Evolutionary conservation across 2,113 vertebrate genomes (phyloP), one percentile per base, ranked within the genome.

Genomic region (Crotalus tigris): DNA sequence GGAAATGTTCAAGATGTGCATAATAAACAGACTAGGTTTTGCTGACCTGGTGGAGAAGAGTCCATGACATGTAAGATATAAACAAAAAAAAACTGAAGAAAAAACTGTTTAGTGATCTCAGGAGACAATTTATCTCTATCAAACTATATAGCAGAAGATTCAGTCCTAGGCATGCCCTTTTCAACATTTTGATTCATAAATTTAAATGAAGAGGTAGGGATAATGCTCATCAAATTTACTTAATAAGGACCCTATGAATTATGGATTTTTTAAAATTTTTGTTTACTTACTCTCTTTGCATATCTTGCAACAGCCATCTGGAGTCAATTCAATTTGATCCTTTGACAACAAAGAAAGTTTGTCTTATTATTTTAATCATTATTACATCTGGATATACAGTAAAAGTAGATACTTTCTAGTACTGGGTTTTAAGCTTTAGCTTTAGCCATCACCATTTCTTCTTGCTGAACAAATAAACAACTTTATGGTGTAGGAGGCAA

Each of bases 251-350:
- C 75, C 39, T 81, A 44, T 7, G 17, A 81, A 44, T 44, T 81
- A 44, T 44, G 75, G 33, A 81, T 44, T 81, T 19, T 81, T 81
- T 23, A n/a, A 2, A 21, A 21, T 44, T 81, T 44, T 44, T 81
- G 13, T 8, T 23, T 69, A 96, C 97, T 97, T 96, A 97, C 97
- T 6, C 46, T 29, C 21, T 95, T 55, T 92, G 61, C 97, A 97
- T 92, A 46, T 93, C 94, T 94, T 92, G 91, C 97, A 97, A 94
- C 97, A 97, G 64, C 97, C 97, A 55, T 97, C 96, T 0, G 75
- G 1, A 90, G 91, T 96, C 39, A 39, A 92, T 55, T 97, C 93
- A 64, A 57, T 8, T 93, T 95, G 94, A 0, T 93, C 90, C 96
- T 97, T 93, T 94, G 29, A 49, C 94, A 95, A 69, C 46, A 93